Evolutionary conservation across 2,113 vertebrate species (phyloP).

Genomic region (Fregetta grallaria): DNA sequence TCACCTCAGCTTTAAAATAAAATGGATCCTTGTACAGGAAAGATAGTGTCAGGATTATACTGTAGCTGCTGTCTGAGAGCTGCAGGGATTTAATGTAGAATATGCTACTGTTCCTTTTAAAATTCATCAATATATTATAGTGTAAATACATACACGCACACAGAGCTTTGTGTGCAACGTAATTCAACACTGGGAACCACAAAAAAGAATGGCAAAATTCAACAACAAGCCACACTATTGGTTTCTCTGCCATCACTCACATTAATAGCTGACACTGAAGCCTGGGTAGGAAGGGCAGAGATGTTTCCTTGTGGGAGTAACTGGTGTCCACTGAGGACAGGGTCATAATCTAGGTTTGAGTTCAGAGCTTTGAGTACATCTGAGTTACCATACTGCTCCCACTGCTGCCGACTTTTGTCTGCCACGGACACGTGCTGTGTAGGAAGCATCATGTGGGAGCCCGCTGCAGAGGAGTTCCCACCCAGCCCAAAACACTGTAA

Average conservation of each 20-base stretch:
- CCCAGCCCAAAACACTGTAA: not conserved
- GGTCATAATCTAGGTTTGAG: not conserved
- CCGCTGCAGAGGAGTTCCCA: not conserved
- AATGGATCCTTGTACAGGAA: not conserved
- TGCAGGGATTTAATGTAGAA: not conserved
- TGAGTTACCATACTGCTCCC: not conserved
- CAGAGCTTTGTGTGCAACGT: not conserved
- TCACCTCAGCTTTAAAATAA: not conserved
- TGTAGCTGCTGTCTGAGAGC: not conserved
- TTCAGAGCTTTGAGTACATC: not conserved
- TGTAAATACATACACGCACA: not conserved
- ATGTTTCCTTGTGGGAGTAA: not conserved
- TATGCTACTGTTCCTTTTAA: not conserved
- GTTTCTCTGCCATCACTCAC: not conserved
- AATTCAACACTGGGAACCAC: not conserved
- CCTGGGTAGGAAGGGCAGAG: not conserved
- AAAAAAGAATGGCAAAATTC: not conserved
- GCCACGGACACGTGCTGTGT: not conserved
- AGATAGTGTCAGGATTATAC: not conserved
- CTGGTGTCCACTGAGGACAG: not conserved
- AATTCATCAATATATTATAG: not conserved
- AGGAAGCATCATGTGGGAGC: fast-evolving
- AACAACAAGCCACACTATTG: not conserved
- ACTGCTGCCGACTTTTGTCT: not conserved
- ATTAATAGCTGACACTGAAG: not conserved